Base-by-base conservation (phyloP, 2,113 vertebrate genomes). In the Nyctereutes procyonoides region DNA sequence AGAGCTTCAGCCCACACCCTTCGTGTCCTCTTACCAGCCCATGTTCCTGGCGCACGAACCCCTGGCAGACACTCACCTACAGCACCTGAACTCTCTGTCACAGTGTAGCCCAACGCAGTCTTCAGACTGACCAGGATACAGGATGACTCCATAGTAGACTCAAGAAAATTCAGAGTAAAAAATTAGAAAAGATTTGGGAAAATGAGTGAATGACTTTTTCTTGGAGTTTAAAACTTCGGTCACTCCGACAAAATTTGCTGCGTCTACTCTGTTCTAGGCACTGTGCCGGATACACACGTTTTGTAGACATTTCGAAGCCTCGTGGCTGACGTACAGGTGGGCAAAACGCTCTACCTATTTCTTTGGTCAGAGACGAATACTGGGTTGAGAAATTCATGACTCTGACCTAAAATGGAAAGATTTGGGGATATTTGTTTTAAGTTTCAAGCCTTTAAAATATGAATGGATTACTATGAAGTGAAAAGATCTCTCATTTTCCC, bases 371-470 rank as follows among this genome's bases (percentile, higher is more conserved):
- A 93, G 11, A 87, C 1, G 65, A 79, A 53, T 79, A 58, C 32
- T 81, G 15, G 19, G 35, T 38, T 90, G 35, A 76, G 60, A 92
- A 95, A 93, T 51, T 60, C 3, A 9, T 58, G 24, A 84, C 35
- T 94, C 43, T 53, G 11, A 93, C 28, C 8, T 87, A 58, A 82
- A 28, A 74, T 7, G 3, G 43, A 48, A 11, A 90, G 48, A 92
- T 43, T 84, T 65, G 69, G 12, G 0, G 4, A 38, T 51, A 5
- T 65, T 79, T 82, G 8, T 65, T 90, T 13, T 92, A 76, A 95
- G 38, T 89, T 86, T 93, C 22, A 67, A 62, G 53, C 6, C 19
- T 85, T 88, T 88, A 93, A 95, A 82, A 48, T 92, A 56, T 73
- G 24, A 89, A 5, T n/a, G 56, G 12, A 69, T 11, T 65, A 43